Evolutionary conservation across 2,888 invertebrate species (phyloP), one percentile per base, ranked within the genome.

Genomic region (Galerucella nymphaeae): DNA sequence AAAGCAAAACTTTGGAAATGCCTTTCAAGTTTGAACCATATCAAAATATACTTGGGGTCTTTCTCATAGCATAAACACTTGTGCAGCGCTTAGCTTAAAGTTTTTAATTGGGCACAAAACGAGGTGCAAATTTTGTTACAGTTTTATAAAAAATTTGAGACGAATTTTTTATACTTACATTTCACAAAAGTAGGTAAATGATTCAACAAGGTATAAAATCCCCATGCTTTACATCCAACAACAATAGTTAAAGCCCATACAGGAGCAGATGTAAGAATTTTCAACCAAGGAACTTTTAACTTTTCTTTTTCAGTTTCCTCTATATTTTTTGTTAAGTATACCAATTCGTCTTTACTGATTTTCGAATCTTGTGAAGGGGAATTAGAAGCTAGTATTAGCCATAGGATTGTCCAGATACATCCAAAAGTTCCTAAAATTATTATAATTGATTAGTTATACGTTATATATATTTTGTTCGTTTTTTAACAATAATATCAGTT

Each of bases 211-310:
- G 95, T 95, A 82, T 95, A 95, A 86, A 95, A 95, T 4, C 96
- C 96, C 96, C 96, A 96, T 85, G 95, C 95, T 85, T 96, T 95
- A 38, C 94, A 93, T 86, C 95, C 95, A 84, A 95, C 95, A 1
- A 95, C 94, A 66, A 91, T 90, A 0, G 94, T 90, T 53, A 95
- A 94, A 0, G 95, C 94, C 93, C 94, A 96, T 13, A 96, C 94
- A 0, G 95, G 92, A 63, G 89, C 88, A 0, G 95, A 95, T 0
- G 89, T 90, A 64, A 95, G 86, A 83, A 96, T 93, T 2, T 89
- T 88, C 71, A 88, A 89, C 96, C 96, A 96, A 0, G 96, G 96
- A 84, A 93, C 92, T 11, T 87, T 88, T 13, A 91, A 87, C 76
- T 87, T 87, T 58, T 87, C 84, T 30, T 50, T 59, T 1, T 88